Evolutionary conservation across 1,140 invertebrate genomes (phyloP).

Genomic region (Drosophila subpulchrella): DNA sequence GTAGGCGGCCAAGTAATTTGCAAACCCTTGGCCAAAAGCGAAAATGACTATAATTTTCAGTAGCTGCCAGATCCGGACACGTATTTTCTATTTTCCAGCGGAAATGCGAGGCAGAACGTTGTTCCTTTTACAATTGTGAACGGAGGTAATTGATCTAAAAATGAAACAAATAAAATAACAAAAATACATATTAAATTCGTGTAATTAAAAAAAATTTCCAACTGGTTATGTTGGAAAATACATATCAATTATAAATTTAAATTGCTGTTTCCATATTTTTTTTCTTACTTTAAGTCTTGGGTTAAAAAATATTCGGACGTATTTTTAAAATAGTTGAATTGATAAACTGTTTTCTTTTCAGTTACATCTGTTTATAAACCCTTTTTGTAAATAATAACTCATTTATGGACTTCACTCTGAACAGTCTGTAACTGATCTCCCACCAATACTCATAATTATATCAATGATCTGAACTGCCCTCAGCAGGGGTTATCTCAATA

Average conservation of each 20-base stretch:
- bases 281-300: too few relatives aligned
- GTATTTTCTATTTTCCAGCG: conserved; percentile 46
- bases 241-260: too few relatives aligned
- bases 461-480: neutral
- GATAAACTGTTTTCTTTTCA: too few relatives aligned
- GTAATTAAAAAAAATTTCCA: too few relatives aligned
- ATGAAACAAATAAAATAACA: neutral
- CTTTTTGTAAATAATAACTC: neutral
- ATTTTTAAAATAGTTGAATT: too few relatives aligned
- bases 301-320: too few relatives aligned
- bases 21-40: conserved; percentile 65
- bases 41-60: conserved; percentile 75
- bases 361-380: too few relatives aligned
- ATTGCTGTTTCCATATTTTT: too few relatives aligned
- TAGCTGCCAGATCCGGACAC: conserved; percentile 24
- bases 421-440: conserved; percentile 9
- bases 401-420: too few relatives aligned
- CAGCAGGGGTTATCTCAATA: conserved; percentile 27
- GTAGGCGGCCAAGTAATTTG: conserved; percentile 64
- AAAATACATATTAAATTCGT: neutral
- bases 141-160: neutral
- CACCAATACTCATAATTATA: conserved; percentile 12
- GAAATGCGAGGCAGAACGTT: conserved; percentile 42
- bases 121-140: neutral
- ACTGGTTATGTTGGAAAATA: too few relatives aligned